Base-by-base conservation (phyloP, 2,888 invertebrate genomes). In the Glomeris marginata region DNA sequence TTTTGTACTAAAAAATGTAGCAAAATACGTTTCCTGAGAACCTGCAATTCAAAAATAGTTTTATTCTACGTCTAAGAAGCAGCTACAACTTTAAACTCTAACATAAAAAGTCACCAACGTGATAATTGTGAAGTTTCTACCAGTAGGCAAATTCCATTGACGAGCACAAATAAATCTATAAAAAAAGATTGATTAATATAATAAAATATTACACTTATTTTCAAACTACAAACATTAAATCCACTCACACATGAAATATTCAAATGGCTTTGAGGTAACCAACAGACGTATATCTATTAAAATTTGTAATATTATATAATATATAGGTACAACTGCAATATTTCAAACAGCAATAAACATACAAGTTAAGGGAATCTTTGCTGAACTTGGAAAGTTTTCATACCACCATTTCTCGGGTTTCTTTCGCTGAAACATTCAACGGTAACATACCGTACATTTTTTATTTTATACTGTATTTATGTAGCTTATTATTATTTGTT, bases 91-190 rank as follows among this genome's bases (percentile, higher is more conserved):
- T 10, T 22, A 15, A 28, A 8, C 22, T 21, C 10, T 34, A 28
- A 49, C 20, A 36, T 18, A 13, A 36, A 45, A 33, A 5, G 8
- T 34, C 8, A 33, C 47, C 41, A 46, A 52, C 52, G 49, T 20
- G 49, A 50, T 13, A 50, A 34, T 16, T 50, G 34, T 3, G 77
- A 70, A 43, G 84, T 77, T 53, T 85, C 74, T 21, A 78, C 68
- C 53, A 82, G 69, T 77, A 87, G 80, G 36, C 81, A 77, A 18
- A 84, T 61, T 18, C 82, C 83, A 64, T 86, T 86, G 2, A 76
- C 75, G 18, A 81, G 64, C 41, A 86, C 83, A 1, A 81, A 64
- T 1, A 77, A 66, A 69, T 81, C 85, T 85, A 68, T 11, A 70
- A 68, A 57, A 51, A 55, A 53, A n/a, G n/a, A 54, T 43, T 33